Base-by-base conservation (phyloP, 2,113 vertebrate genomes). In the Brachypteracias leptosomus region DNA sequence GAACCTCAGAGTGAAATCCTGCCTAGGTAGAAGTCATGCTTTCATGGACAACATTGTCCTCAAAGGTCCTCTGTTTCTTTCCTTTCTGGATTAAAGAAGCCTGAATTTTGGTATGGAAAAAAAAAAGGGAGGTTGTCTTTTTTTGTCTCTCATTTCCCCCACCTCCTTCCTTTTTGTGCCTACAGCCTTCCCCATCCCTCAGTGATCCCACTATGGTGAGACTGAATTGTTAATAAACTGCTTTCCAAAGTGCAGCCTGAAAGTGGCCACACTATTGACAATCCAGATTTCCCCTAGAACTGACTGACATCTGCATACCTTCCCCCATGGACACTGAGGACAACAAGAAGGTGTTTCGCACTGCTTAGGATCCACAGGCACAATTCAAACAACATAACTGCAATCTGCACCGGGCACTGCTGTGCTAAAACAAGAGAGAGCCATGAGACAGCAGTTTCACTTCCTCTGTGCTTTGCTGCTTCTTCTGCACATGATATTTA, bases 401-500 rank as follows among this genome's bases (percentile, higher is more conserved):
- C 54, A 57, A 3, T 6, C 44, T 49, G 58, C 54, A 70, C 62
- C 0, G 11, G 70, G 62, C 31, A 72, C 13, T 26, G 85, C 28
- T 33, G 67, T 72, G 58, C 25, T 63, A 51, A 93, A 88, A 76
- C 19, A 52, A 31, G 38, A 29, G 42, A 42, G 78, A 44, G 35
- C 75, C 75, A 40, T 94, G 96, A 96, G 78, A 88, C 90, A 93
- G 92, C 92, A 96, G 28, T 95, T 96, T 88, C 57, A 28, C 68
- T 63, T 93, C 35, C 55, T 70, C 55, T 79, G 66, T 31, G 74
- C 78, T 91, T 52, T 85, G 42, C 72, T 93, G 77, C 59, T 91
- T 9, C 87, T 88, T 70, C 75, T 94, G 75, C 59, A 86, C 44
- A 20, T 90, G 93, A 88, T 96, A 97, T 96, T 96, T 97, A 94